Conservation (phyloP, 2,888 invertebrate genomes). For the Andrena bucephala region DNA sequence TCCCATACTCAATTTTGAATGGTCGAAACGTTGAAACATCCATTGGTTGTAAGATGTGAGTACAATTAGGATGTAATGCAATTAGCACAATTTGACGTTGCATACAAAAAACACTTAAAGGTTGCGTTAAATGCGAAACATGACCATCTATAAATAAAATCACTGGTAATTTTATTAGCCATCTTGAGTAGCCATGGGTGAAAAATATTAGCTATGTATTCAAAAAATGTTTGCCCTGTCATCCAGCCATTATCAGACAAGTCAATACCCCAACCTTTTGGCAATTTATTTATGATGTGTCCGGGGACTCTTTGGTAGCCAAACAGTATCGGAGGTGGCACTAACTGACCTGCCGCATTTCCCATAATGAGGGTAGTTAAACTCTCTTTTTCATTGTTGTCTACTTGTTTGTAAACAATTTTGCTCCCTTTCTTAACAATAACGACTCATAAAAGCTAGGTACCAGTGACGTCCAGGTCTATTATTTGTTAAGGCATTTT, state of each 20-base stretch:
- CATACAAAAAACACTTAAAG: not conserved
- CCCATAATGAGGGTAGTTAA: not conserved
- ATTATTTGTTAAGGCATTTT: not conserved
- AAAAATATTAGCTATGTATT: too few relatives aligned
- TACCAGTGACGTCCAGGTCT: not conserved
- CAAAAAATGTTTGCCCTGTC: not conserved
- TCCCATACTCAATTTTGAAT: not conserved
- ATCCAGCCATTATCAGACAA: not conserved
- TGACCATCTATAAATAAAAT: not conserved
- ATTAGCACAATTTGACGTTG: not conserved
- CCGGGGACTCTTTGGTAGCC: not conserved
- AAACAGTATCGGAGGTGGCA: not conserved
- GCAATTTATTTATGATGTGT: not conserved
- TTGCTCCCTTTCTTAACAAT: not conserved
- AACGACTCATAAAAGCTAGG: not conserved
- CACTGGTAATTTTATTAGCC: not conserved
- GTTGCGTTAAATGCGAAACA: not conserved
- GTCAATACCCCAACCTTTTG: not conserved
- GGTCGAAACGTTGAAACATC: not conserved
- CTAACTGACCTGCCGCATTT: not conserved
- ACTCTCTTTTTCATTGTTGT: not conserved
- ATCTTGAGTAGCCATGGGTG: not conserved
- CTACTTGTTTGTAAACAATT: not conserved
- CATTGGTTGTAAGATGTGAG: not conserved
- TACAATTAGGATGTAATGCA: not conserved